Percentiles rank a stretch among this genome's conserved stretches.
Evolutionary conservation across 2,113 vertebrate species (phyloP).

Genomic region (Neodontobutis hainanensis): DNA sequence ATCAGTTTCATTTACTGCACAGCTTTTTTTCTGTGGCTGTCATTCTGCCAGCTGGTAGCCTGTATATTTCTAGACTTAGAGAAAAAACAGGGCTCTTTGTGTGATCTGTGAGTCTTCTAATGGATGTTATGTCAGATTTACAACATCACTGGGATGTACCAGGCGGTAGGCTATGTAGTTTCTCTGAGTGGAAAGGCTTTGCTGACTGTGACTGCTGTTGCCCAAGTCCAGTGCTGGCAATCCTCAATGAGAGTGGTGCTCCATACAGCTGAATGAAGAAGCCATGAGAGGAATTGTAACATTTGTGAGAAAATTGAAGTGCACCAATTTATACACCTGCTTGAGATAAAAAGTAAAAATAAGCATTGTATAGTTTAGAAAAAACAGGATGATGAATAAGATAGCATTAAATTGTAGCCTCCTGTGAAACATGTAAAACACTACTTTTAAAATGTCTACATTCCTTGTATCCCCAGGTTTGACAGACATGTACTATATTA

Average conservation of each 20-base stretch:
- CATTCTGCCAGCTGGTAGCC: too few species aligned
- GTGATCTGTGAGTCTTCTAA: slow-evolving; percentile 37
- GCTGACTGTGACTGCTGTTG: slow-evolving; percentile 49
- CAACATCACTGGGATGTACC: slow-evolving; percentile 30
- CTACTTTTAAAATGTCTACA: too few species aligned
- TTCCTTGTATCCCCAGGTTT: too few species aligned
- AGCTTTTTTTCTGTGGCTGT: too few species aligned
- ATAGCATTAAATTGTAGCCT: too few species aligned
- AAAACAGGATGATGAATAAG: too few species aligned
- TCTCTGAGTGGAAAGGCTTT: slow-evolving; percentile 61
- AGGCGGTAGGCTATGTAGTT: slow-evolving; percentile 35
- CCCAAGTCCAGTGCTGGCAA: slow-evolving; percentile 22
- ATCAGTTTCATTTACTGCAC: too few species aligned
- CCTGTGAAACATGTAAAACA: too few species aligned
- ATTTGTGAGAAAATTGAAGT: slow-evolving; percentile 36
- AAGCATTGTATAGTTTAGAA: too few species aligned
- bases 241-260: slow-evolving; percentile 50
- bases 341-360: too few species aligned
- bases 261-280: slow-evolving; percentile 26
- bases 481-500: slow-evolving; percentile 28
- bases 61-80: background rate
- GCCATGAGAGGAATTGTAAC: slow-evolving; percentile 25
- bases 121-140: slow-evolving; percentile 28
- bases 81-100: slow-evolving; percentile 6
- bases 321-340: slow-evolving; percentile 37